A percentile compares a stretch with the other conserved stretches of the same genome.
Evolutionary conservation across 2,888 invertebrate species (phyloP).

Genomic region (Eupithecia insigniata): DNA sequence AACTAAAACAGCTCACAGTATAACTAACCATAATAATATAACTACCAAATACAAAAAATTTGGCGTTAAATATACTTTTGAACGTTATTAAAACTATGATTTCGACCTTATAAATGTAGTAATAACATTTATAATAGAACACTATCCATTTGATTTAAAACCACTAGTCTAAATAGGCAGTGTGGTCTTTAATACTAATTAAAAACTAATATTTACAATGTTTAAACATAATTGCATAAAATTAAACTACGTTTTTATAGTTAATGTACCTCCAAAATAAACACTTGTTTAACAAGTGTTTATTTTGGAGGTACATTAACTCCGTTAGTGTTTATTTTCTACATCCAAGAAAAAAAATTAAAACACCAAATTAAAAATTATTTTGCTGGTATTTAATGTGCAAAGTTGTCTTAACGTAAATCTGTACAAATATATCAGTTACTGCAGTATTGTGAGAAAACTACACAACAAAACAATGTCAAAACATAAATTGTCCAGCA

Average conservation of each 20-base stretch:
- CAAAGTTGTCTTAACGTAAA: not conserved
- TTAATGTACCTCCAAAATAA: no score
- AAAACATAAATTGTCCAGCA: conserved; percentile 1
- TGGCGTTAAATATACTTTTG: conserved; percentile 31
- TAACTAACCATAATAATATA: not conserved
- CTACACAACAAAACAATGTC: not conserved
- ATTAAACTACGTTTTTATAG: not conserved
- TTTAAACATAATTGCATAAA: not conserved
- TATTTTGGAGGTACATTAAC: no score
- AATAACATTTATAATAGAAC: conserved; percentile 2
- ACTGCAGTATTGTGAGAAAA: not conserved
- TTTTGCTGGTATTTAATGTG: not conserved
- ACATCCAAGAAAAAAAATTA: not conserved
- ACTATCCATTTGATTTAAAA: conserved; percentile 11
- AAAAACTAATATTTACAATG: not conserved
- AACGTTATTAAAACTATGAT: conserved; percentile 28
- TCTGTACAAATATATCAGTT: not conserved
- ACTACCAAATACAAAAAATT: conserved; percentile 29
- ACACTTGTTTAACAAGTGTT: no score
- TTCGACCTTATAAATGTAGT: conserved; percentile 21
- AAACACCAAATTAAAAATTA: not conserved
- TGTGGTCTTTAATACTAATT: not conserved
- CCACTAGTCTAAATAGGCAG: conserved; percentile 8
- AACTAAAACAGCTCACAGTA: not conserved
- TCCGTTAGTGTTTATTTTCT: not conserved